Base-by-base conservation (phyloP, 2,797 vertebrate species). In the Ptychobarbus kaznakovi region DNA sequence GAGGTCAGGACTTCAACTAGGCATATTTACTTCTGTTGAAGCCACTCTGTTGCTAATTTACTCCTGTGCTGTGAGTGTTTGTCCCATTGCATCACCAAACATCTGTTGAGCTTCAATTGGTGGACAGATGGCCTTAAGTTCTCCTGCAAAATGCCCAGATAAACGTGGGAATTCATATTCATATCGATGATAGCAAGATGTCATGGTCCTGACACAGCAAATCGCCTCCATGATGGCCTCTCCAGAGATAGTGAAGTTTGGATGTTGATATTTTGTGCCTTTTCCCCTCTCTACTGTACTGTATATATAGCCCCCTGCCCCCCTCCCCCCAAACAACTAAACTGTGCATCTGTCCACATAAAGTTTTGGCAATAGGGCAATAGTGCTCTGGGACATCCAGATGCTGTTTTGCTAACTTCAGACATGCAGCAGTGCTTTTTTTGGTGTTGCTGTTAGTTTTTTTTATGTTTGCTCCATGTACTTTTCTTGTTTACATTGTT, bases 21-120 rank as follows among this genome's bases (percentile, higher is more conserved):
- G 40, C 77, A 32, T 46, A 65, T 66, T 80, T 20, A 32, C 11
- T 66, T 65, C 44, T 51, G 40, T 51, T 65, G 0, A 65, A 65
- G 61, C 6, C 28, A 35, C 51, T 68, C 6, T 80, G 18, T 65
- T 66, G 10, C 66, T 51, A 18, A 80, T 80, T 80, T 32, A 51
- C 63, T 46, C 76, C 40, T 44, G 25, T 63, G 56, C 58, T 49
- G n/a, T 13, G 61, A 66, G 25, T 44, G 10, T 69, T 81, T 69
- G 44, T 69, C 65, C 63, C 18, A 32, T 9, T 68, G 44, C 25
- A 81, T 53, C 79, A 53, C 63, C 25, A 68, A 81, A 81, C 63
- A 35, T 81, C 28, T 49, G 63, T 80, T 81, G 65, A 51, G 65
- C 44, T 81, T 81, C 44, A 35, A 4, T 25, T 32, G 25, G n/a